phyloP scores from a whole-genome alignment of 2,888 invertebrate genomes.

The Octodonta nipae region DNA sequence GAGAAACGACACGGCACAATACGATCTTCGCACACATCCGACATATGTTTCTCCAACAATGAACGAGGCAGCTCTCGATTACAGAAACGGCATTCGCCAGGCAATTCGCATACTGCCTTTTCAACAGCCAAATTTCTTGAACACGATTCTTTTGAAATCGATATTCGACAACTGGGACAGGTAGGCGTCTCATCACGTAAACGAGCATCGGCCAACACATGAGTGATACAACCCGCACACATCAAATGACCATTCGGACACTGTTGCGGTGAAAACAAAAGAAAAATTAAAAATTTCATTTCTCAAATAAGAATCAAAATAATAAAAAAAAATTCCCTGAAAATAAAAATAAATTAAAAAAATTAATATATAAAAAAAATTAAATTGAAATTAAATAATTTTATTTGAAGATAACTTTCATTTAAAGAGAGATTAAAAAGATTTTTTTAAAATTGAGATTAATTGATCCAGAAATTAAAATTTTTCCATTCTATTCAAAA shows the following conservation, averaged over 20 bases:
- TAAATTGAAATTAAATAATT: too few relatives aligned
- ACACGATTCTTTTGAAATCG: slow-evolving; percentile 78
- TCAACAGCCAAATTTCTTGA: slow-evolving; percentile 89
- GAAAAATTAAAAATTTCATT: too few relatives aligned
- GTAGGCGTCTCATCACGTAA: slow-evolving; percentile 85
- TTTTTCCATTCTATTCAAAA: too few relatives aligned
- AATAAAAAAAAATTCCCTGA: too few relatives aligned
- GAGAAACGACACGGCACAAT: slow-evolving; percentile 57
- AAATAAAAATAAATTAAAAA: too few relatives aligned
- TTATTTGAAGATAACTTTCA: too few relatives aligned
- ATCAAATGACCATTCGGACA: slow-evolving; percentile 93
- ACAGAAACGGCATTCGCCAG: slow-evolving; percentile 82
- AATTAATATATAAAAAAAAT: too few relatives aligned
- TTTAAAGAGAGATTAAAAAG: too few relatives aligned
- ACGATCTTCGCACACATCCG: slow-evolving; percentile 71
- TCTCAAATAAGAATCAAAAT: too few relatives aligned
- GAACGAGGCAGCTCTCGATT: slow-evolving; percentile 75
- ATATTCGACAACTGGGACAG: slow-evolving; percentile 89
- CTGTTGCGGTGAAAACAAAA: too few relatives aligned
- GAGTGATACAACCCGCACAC: slow-evolving; percentile 94
- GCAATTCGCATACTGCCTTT: slow-evolving; percentile 87
- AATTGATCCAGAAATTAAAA: too few relatives aligned
- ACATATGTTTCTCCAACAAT: slow-evolving; percentile 71
- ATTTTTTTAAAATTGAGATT: too few relatives aligned
- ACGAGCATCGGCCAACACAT: slow-evolving; percentile 85